Evolutionary conservation across 2,113 vertebrate genomes (phyloP), one percentile per base, ranked within the genome.

Genomic region (Tychaedon coryphoeus): DNA sequence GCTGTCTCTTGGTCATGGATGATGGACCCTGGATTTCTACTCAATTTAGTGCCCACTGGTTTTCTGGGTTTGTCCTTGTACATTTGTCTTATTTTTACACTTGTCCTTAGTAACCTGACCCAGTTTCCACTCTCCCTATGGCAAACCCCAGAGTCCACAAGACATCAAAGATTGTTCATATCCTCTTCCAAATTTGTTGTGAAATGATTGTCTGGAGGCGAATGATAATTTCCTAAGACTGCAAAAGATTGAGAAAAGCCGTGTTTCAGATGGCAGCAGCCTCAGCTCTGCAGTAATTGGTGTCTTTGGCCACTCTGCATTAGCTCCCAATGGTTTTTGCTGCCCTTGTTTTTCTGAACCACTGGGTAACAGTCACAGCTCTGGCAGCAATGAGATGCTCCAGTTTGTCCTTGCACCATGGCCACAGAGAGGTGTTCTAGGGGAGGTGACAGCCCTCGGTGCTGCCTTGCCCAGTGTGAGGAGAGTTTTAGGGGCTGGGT

Each of bases 31-130:
- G 34, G 9, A 25, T 72, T 90, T 60, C 78, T 56, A 1, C 34
- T 48, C 64, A 7, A 14, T 34, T 60, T 40, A 77, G 5, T 34
- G 31, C 71, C 17, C 45, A 16, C 33, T 60, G 13, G 9, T 72
- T 56, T 60, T n/a, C 50, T 79, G 48, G 50, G 29, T 86, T 83
- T 65, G n/a, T 74, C 76, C 86, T 60, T 73, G 14, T 56, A 17
- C 15, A 4, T 72, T 92, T 67, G 22, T 69, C 19, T 51, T 45
- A 38, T 8, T 83, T 90, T 83, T 42, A 6, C 34, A 2, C 16
- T 82, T 73, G 86, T 79, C 93, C 76, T 91, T 20, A 33, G 84
- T 24, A 73, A 89, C 54, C 72, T 77, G 76, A 87, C 87, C 92
- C 71, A 84, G 47, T 95, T 96, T 92, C 64, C 19, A 6, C 47